Evolutionary conservation across 2,113 vertebrate genomes (phyloP), one percentile per base, ranked within the genome.

Genomic region (Entosphenus tridentatus): DNA sequence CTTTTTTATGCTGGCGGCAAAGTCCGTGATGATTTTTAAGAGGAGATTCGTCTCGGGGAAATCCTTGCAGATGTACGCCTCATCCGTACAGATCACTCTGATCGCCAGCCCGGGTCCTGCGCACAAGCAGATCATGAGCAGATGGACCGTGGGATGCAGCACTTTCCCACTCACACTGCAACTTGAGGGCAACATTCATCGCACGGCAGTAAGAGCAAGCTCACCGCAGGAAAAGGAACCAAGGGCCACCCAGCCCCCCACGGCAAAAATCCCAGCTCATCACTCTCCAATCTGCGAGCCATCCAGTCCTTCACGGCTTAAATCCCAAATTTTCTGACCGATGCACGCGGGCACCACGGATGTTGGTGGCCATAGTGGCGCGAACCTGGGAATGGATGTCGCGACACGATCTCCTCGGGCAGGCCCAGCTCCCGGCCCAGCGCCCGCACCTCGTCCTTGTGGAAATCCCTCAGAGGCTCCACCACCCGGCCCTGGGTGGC

Each of bases 31-130:
- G 72, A 98, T 98, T 86, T 98, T 98, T 75, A 98, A 77, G 74
- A 97, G 89, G 79, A 96, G 96, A 81, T 96, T 98, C 21, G 89
- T 98, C 79, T 98, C 95, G 3, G 89, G 85, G 67, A 92, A 98
- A 75, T 97, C 95, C 80, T 98, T 97, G 79, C 95, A 97, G 76
- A 93, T 76, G 2, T 87, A 98, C n/a, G 95, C 89, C 54, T 98
- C 95, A 70, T 98, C 95, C 72, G 95, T 89, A 82, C 95, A 98
- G 78, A 98, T 95, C 72, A 98, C 91, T 75, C 95, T 80, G 78
- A 98, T 98, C 69, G 95, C 89, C 73, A 98, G 79, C 59, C 95
- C 95, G 21, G 95, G 95, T 75, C 95, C 95, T 98, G 73, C 56
- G 18, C n/a, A 16, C 62, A n/a, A n/a, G 18, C 62, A n/a, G 21